These are phyloP conservation scores for Euphonia xanthogaster DNA, from an alignment of 2,797 vertebrate genomes.

Conservation along the genomic window DNA sequence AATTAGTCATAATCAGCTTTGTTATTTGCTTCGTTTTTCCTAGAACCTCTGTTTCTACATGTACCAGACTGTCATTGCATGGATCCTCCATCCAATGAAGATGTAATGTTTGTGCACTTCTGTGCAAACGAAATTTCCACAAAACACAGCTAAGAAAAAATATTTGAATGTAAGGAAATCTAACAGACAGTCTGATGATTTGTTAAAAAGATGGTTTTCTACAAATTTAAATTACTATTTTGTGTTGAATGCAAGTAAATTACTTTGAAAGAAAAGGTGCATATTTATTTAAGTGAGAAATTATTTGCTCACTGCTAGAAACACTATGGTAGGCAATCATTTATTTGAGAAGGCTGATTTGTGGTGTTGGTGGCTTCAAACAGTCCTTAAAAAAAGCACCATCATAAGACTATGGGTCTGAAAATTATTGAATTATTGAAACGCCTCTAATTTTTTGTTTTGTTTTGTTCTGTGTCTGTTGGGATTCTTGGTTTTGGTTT, in stretches of 20 bases:
- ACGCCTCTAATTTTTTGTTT: accelerated
- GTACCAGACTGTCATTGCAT: background rate
- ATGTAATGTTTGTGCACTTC: background rate
- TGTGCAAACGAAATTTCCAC: background rate
- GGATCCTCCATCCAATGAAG: background rate
- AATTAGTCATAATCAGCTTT: background rate
- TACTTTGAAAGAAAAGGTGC: background rate
- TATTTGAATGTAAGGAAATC: background rate
- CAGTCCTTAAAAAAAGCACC: background rate
- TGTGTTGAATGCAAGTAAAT: background rate
- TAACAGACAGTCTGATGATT: background rate
- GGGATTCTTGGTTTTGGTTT: background rate
- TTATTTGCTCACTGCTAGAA: background rate
- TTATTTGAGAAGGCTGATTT: background rate
- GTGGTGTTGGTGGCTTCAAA: background rate
- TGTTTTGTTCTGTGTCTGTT: background rate
- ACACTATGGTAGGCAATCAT: background rate
- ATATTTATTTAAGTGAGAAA: background rate
- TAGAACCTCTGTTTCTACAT: background rate
- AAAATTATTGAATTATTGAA: background rate
- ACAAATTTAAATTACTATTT: background rate
- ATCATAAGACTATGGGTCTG: background rate
- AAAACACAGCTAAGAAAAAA: background rate
- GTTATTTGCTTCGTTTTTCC: background rate
- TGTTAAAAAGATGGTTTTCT: accelerated